phyloP scores from a whole-genome alignment of 2,888 invertebrate species.

The Alviniconcha strummeri region DNA sequence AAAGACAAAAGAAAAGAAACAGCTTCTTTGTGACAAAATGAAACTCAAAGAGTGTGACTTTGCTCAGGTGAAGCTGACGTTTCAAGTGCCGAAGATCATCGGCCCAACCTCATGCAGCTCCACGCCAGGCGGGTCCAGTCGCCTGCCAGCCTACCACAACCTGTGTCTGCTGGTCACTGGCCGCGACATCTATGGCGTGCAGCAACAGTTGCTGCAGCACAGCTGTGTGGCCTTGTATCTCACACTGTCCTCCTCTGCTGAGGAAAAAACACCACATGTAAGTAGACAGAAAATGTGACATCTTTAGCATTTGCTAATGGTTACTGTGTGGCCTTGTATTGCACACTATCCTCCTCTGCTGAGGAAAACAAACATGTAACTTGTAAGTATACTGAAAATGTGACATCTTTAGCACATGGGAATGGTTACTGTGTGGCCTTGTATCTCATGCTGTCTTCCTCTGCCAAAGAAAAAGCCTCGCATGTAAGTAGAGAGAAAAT shows the following conservation, averaged over 20 bases:
- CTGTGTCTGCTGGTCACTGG: slow-evolving; percentile 41
- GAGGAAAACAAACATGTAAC: too few relatives aligned
- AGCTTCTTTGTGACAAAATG: background rate
- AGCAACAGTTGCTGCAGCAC: slow-evolving; percentile 43
- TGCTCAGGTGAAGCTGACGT: slow-evolving; percentile 53
- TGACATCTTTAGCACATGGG: too few relatives aligned
- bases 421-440: too few relatives aligned
- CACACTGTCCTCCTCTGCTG: slow-evolving; percentile 55
- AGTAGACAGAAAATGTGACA: background rate
- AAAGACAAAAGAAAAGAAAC: background rate
- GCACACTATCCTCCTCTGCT: too few relatives aligned
- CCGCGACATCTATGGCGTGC: slow-evolving; percentile 33
- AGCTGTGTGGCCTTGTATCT: slow-evolving; percentile 60
- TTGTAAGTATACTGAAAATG: too few relatives aligned
- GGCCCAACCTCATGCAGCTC: slow-evolving; percentile 56
- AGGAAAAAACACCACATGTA: slow-evolving; percentile 44
- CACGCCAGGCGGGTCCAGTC: slow-evolving; percentile 10
- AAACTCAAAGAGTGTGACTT: too few relatives aligned
- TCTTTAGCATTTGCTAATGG: background rate
- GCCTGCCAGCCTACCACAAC: slow-evolving; percentile 40
- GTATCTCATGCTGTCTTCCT: too few relatives aligned
- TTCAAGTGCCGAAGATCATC: slow-evolving; percentile 63
- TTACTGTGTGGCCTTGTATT: too few relatives aligned
- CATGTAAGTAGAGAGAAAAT: too few relatives aligned
- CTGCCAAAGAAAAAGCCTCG: too few relatives aligned